phyloP scores from a whole-genome alignment of 2,797 vertebrate genomes.

The Neoniphon sammara region DNA sequence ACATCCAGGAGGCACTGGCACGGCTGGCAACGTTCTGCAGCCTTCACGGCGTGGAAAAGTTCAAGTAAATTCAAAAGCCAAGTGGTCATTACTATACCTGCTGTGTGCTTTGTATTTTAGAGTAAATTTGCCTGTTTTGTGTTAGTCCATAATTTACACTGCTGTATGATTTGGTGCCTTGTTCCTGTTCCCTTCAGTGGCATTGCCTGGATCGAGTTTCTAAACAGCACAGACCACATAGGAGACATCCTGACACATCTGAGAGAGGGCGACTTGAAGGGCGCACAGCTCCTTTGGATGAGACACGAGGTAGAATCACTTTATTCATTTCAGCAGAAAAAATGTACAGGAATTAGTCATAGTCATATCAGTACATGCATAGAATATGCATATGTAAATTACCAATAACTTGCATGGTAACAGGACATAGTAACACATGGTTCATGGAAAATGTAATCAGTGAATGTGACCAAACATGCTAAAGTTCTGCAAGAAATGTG shows the following conservation, averaged over 20 bases:
- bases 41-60: slow-evolving; percentile 88
- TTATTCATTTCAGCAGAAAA: background rate
- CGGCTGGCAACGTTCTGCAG: slow-evolving; percentile 92
- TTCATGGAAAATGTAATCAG: background rate
- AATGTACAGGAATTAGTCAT: background rate
- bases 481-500: background rate
- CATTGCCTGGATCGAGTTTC: slow-evolving; percentile 93
- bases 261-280: slow-evolving; percentile 86
- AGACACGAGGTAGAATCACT: slow-evolving; percentile 86
- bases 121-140: background rate
- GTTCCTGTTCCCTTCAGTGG: slow-evolving; percentile 79
- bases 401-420: background rate
- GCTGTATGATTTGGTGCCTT: slow-evolving; percentile 12
- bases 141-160: background rate
- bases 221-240: slow-evolving; percentile 88
- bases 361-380: background rate
- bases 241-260: slow-evolving; percentile 86
- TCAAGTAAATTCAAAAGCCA: slow-evolving; percentile 85
- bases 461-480: background rate
- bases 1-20: slow-evolving; percentile 89
- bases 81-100: background rate
- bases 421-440: background rate
- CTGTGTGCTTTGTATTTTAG: background rate
- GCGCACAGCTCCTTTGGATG: slow-evolving; percentile 94
- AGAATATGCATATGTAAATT: too few species aligned